Evolutionary conservation across 2,113 vertebrate genomes (phyloP).

Genomic region (Mesitornis unicolor): DNA sequence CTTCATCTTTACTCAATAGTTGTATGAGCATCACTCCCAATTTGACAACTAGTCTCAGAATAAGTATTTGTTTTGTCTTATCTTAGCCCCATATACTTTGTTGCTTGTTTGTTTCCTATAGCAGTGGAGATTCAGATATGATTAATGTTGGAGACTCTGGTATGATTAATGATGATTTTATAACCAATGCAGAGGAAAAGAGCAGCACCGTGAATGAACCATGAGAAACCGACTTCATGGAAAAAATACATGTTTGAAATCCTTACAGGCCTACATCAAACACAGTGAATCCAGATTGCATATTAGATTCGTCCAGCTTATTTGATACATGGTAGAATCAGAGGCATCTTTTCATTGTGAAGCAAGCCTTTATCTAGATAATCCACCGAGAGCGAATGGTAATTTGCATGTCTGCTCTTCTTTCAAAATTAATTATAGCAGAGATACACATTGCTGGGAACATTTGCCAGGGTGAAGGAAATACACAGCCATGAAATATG

Average conservation of each 20-base stretch:
- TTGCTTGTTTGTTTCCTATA: neutral
- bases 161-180: neutral
- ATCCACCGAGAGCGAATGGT: neutral
- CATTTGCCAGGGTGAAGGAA: neutral
- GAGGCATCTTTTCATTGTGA: neutral
- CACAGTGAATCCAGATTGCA: neutral
- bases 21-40: neutral
- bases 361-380: neutral
- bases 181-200: neutral
- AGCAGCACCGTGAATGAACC: neutral
- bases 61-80: neutral
- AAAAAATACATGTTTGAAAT: neutral
- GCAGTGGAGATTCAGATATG: neutral
- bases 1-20: neutral
- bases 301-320: neutral
- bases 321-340: neutral
- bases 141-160: neutral
- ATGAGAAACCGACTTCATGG: neutral
- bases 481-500: neutral
- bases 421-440: slow-evolving; percentile 47
- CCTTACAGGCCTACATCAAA: neutral
- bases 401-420: slow-evolving; percentile 11
- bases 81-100: neutral
- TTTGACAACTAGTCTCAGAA: neutral
- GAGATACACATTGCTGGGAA: neutral